Base-by-base conservation (phyloP, 2,888 invertebrate genomes). In the Camponotus fellah region DNA sequence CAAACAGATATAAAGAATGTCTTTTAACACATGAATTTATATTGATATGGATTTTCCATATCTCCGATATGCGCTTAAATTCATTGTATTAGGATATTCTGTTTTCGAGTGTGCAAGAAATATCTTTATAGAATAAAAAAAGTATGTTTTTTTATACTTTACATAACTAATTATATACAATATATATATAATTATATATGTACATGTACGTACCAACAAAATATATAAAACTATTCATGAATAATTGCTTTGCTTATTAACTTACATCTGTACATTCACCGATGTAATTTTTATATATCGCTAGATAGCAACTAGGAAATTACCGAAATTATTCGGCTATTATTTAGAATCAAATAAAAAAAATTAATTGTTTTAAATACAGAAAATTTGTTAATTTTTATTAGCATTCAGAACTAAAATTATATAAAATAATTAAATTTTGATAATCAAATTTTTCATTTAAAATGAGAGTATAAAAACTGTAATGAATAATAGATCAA, bases 61-160 rank as follows among this genome's bases (percentile, higher is more conserved):
- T 43, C 43, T 43, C 43, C 3, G 12, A 43, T 10, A 43, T 43
- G 10, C 3, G 10, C 10, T 12, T 43, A 43, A 40, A 43, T 43
- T 43, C 3, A 43, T 43, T 43, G 12, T 43, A 3, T 43, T 43
- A 43, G 12, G 12, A 12, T 10, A 43, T 43, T 3, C 12, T 43
- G 12, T 43, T 43, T 12, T 43, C 12, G 3, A 43, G 3, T 62
- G 26, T 21, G 26, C 2, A 62, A 66, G 14, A 43, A 43, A 66
- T 43, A 66, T 43, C 37, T 64, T 64, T 64, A n/a, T 64, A 64
- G n/a, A 64, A 3, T 60, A 26, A 60, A 8, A 10, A 64, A 10
- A 14, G 32, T 65, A 62, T 21, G 3, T 65, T 40, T 40, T 26
- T 12, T 40, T 65, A 14, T 21, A 40, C 21, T 65, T 65, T 3